phyloP scores from a whole-genome alignment of 2,797 vertebrate species.

The Myotis planiceps region DNA sequence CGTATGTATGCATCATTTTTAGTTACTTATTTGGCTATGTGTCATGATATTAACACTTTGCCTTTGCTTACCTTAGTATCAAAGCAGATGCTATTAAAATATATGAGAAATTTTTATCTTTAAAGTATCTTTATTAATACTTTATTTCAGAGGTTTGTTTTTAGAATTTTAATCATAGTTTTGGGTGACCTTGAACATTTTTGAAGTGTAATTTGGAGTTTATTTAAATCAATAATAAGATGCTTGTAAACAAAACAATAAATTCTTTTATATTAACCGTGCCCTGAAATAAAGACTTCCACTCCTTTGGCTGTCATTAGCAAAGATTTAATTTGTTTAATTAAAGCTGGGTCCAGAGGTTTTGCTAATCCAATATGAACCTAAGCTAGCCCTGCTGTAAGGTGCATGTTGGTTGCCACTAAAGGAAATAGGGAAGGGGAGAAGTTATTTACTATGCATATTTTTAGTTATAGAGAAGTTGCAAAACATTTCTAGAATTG shows the following conservation, averaged over 20 bases:
- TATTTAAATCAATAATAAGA: slow-evolving; percentile 38
- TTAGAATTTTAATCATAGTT: slow-evolving; percentile 33
- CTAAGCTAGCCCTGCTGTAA: background rate
- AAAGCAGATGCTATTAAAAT: slow-evolving; percentile 31
- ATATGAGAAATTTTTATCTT: slow-evolving; percentile 35
- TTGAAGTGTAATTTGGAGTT: slow-evolving; percentile 9
- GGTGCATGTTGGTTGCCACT: background rate
- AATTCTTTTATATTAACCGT: background rate
- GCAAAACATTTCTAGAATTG: background rate
- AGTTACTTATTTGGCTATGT: slow-evolving; percentile 29
- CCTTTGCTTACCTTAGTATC: slow-evolving; percentile 23
- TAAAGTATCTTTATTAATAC: slow-evolving; percentile 27
- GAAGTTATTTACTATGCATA: background rate
- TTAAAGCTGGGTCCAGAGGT: background rate
- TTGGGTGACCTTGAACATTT: background rate
- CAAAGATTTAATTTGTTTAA: slow-evolving; percentile 21
- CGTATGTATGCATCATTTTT: slow-evolving; percentile 2
- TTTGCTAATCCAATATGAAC: background rate
- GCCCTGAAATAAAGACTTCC: background rate
- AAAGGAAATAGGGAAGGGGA: background rate
- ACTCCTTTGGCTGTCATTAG: background rate
- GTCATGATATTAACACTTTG: background rate
- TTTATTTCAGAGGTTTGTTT: slow-evolving; percentile 22
- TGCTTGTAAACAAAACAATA: background rate
- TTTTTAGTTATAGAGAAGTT: background rate